Evolutionary conservation across 2,888 invertebrate genomes (phyloP).

Genomic region (Glaucopsyche alexis): DNA sequence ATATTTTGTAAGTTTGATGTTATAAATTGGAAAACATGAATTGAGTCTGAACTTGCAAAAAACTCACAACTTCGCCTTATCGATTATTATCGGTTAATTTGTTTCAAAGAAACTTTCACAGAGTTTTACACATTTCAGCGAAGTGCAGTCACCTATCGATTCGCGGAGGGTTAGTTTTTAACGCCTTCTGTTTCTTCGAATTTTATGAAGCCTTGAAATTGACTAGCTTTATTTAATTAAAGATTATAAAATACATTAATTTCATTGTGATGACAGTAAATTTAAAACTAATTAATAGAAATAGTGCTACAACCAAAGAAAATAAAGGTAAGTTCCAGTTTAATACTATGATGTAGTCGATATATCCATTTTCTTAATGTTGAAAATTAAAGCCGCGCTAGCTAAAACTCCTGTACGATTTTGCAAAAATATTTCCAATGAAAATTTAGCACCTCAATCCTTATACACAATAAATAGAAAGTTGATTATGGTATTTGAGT

Average conservation of each 20-base stretch:
- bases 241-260: neutral
- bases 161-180: conserved; percentile 33
- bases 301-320: neutral
- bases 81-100: conserved; percentile 13
- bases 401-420: too few species aligned
- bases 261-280: conserved; percentile 8
- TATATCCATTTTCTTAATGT: too few species aligned
- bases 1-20: too few species aligned
- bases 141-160: conserved; percentile 71
- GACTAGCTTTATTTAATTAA: too few species aligned
- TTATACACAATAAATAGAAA: too few species aligned
- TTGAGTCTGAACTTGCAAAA: neutral
- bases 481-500: too few species aligned
- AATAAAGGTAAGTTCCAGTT: conserved; percentile 22
- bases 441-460: too few species aligned
- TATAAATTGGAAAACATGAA: too few species aligned
- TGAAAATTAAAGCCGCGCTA: too few species aligned
- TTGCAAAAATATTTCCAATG: too few species aligned
- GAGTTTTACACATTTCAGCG: conserved; percentile 55
- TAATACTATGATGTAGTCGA: neutral
- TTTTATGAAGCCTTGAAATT: neutral
- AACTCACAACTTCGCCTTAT: neutral
- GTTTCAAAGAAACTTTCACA: conserved; percentile 52
- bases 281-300: conserved; percentile 6
- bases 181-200: neutral